Base-by-base conservation (phyloP, 2,888 invertebrate genomes). In the Campaea margaritaria region DNA sequence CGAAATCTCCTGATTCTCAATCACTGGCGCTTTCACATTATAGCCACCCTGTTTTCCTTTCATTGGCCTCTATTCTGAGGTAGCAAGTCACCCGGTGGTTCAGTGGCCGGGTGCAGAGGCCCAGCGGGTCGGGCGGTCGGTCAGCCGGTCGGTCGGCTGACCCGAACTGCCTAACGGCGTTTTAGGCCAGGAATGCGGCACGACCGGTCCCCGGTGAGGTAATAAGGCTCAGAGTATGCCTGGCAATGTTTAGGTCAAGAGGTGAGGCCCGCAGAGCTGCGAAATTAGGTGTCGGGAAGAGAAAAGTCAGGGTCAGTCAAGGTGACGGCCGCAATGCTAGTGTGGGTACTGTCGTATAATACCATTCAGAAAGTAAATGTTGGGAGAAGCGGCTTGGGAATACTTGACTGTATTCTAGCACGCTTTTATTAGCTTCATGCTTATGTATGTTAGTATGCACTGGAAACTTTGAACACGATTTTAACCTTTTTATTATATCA, bases 141-240 rank as follows among this genome's bases (percentile, higher is more conserved):
- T 15, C 31, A 15, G 27, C 9, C 28, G 31, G 39, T 50, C 39
- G 41, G 13, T 39, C 43, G 34, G 13, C 8, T 5, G 42, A 1
- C 34, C 10, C 49, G 11, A 7, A 31, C 57, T 62, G 61, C 66
- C 57, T 58, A 45, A 51, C 53, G 48, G 43, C 41, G 42, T 42
- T 51, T 64, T 49, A 49, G 56, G 43, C 27, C 52, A 57, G 66
- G 66, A 67, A 66, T 66, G 66, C 45, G 28, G 59, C 2, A 12
- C 21, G 43, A 39, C 58, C 39, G 31, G 49, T 47, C n/a, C 21
- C 46, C 36, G 28, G 61, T 63, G 55, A 52, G 48, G 39, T 64
- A 64, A 59, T 49, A 42, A 56, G 61, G 54, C 34, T 38, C 42
- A 46, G 2, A 27, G 42, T 43, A 36, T 31, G 41, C 55, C 12